Evolutionary conservation across 2,113 vertebrate genomes (phyloP).

Genomic region (Melospiza georgiana): DNA sequence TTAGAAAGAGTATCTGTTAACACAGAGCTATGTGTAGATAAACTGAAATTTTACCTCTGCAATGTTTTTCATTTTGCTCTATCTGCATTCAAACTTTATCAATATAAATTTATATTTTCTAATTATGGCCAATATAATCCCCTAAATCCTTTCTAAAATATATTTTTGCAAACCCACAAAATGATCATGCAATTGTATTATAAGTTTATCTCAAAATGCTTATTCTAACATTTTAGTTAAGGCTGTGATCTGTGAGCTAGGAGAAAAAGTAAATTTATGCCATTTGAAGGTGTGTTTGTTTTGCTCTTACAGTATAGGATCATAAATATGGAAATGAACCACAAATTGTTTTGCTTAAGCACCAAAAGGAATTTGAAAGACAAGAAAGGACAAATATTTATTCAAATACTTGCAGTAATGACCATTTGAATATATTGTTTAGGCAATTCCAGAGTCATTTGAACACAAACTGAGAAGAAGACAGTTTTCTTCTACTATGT

Average conservation of each 20-base stretch:
- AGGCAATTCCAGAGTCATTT: background rate
- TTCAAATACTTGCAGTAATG: background rate
- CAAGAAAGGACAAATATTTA: conserved; percentile 16
- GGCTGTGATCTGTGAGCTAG: background rate
- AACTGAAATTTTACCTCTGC: background rate
- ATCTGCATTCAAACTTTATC: background rate
- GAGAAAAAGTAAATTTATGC: background rate
- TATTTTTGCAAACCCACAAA: background rate
- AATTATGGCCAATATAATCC: background rate
- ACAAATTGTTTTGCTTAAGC: background rate
- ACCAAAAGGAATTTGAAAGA: background rate
- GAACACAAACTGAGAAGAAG: background rate
- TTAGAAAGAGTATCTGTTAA: background rate
- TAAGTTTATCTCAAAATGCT: background rate
- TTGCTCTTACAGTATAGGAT: background rate
- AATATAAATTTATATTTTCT: background rate
- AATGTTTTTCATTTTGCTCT: background rate
- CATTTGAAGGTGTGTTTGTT: background rate
- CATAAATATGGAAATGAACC: conserved; percentile 4
- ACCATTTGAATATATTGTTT: background rate
- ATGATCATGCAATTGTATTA: background rate
- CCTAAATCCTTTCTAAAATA: background rate
- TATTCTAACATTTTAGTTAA: background rate
- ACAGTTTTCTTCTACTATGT: background rate
- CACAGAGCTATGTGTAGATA: background rate